Percentiles rank a stretch among this genome's conserved stretches.
These are phyloP conservation scores for Australoheros facetus DNA, from an alignment of 2,797 vertebrate genomes.

Conservation along the genomic window DNA sequence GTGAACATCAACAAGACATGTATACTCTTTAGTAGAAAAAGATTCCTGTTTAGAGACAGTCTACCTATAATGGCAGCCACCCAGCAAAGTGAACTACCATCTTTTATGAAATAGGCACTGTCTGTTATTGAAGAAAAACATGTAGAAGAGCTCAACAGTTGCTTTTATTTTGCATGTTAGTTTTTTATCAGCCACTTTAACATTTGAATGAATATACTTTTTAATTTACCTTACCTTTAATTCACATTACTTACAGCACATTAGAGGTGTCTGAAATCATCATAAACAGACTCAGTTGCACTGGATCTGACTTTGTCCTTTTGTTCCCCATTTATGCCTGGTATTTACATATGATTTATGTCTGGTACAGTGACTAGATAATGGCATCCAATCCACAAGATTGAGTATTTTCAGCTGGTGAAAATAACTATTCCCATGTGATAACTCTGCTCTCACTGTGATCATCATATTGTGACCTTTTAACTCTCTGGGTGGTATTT, in stretches of 20 bases:
- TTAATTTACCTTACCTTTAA: neutral
- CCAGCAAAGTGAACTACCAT: neutral
- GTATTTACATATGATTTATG: neutral
- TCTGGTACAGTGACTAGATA: rapidly evolving
- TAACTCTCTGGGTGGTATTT: neutral
- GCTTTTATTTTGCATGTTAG: neutral
- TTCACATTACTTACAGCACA: neutral
- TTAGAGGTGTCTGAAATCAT: neutral
- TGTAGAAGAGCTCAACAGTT: neutral
- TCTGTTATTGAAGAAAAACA: neutral
- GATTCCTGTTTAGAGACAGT: neutral
- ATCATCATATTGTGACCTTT: neutral
- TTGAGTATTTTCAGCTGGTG: neutral
- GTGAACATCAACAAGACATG: neutral
- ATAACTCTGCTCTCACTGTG: neutral
- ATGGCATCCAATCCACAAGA: neutral
- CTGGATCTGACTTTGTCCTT: neutral
- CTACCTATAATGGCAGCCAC: neutral
- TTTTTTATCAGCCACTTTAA: neutral
- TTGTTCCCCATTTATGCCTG: neutral
- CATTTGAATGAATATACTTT: neutral
- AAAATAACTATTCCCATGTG: neutral
- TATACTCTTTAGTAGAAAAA: neutral
- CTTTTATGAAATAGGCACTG: too few species aligned
- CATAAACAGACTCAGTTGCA: neutral